Base-by-base conservation (phyloP, 1,140 invertebrate species). In the Heliconius hewitsoni region DNA sequence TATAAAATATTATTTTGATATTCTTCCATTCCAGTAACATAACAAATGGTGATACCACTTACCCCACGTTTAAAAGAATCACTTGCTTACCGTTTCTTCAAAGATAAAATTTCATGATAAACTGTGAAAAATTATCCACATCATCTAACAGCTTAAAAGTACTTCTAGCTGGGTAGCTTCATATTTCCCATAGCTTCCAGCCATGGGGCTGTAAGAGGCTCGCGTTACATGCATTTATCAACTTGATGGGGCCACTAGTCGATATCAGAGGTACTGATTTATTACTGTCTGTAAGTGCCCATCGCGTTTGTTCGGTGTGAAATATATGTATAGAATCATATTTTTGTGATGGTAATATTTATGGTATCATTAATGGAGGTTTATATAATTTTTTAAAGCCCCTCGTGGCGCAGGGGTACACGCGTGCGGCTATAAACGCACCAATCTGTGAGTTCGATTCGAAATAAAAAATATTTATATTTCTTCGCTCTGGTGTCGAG, bases 51-150 rank as follows among this genome's bases (percentile, higher is more conserved):
- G 0, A 42, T 4, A 13, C 13, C 42, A 46, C 13, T 46, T 27
- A 27, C 3, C 13, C 27, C 9, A 23, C 8, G 9, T 66, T 66
- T 30, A 66, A 11, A 27, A 27, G 27, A 66, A 66, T 66, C 57
- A 76, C 74, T 83, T 81, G 78, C 76, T 76, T 77, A 50, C 52
- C 39, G 50, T 77, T 55, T 30, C 23, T 79, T 73, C 74, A 79
- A 74, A 80, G 80, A 86, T 81, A 81, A 87, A 87, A 87, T 76
- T 82, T 76, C 57, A 71, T 89, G 90, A 92, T 91, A 92, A 90
- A 90, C 84, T 84, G 80, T 91, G 90, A 93, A 91, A 93, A 93
- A 91, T 93, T 90, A 91, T 89, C 82, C 83, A 70, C 66, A 88
- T 90, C 84, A 90, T 87, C 78, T 72, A 77, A 80, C 85, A 85